phyloP scores from a whole-genome alignment of 2,888 invertebrate species.

The Drosophila ustulata region DNA sequence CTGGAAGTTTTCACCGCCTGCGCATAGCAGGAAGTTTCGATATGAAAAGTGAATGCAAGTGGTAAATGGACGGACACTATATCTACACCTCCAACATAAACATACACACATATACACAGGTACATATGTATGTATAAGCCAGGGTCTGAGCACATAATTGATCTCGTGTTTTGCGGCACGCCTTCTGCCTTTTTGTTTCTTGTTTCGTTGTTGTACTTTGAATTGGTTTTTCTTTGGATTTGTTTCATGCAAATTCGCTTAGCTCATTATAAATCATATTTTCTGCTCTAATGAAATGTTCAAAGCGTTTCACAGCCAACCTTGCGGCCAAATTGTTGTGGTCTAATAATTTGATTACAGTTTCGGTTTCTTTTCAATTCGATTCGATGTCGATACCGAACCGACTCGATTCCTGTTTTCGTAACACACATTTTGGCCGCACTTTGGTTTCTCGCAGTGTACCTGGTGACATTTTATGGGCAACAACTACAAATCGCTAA shows the following conservation, averaged over 20 bases:
- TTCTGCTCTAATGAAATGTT: constrained; percentile 70
- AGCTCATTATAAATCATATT: constrained; percentile 63
- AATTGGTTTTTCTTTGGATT: constrained; percentile 9
- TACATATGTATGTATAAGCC: too few species aligned
- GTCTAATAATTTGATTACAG: constrained; percentile 61
- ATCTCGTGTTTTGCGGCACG: constrained; percentile 55
- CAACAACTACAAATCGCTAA: constrained; percentile 40
- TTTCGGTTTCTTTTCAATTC: constrained; percentile 24
- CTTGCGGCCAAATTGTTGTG: constrained; percentile 58
- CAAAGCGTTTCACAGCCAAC: constrained; percentile 47
- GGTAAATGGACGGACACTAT: constrained; percentile 4
- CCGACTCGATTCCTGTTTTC: constrained; percentile 34
- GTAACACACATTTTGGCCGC: constrained; percentile 9
- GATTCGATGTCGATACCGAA: not conserved
- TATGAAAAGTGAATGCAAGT: constrained; percentile 59
- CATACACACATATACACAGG: not conserved
- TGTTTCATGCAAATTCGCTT: constrained; percentile 56
- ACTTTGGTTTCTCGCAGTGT: constrained; percentile 42
- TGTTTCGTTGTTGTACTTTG: constrained; percentile 4
- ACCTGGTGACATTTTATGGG: constrained; percentile 42
- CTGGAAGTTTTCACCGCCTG: constrained; percentile 38
- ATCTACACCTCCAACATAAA: not conserved
- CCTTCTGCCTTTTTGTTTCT: constrained; percentile 40
- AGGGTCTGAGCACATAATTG: constrained; percentile 45
- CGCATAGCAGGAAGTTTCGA: constrained; percentile 46